Evolutionary conservation across 2,113 vertebrate species (phyloP), one percentile per base, ranked within the genome.

Genomic region (Daubentonia madagascariensis): DNA sequence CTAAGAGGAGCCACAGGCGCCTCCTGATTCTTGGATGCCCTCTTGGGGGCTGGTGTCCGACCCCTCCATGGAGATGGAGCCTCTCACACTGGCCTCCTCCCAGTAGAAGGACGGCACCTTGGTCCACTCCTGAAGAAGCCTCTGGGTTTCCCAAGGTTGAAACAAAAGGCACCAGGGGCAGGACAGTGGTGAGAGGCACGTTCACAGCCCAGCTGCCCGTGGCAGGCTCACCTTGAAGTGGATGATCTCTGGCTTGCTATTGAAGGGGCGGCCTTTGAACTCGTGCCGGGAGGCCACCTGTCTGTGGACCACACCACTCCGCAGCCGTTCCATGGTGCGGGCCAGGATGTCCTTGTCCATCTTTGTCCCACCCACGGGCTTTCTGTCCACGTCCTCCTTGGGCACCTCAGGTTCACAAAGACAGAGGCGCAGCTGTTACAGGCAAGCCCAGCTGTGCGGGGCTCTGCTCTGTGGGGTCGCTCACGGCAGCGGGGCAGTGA

Each of bases 221-320:
- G 1, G 7, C 1, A 4, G 48, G 97, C 99, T 93, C 70, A 99
- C 99, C 99, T 99, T 99, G 97, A 99, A 99, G 88, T 99, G 98
- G 93, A 99, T 93, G 93, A 98, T 93, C 20, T 99, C 98, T 32
- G 99, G 99, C 97, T 99, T 99, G 98, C 99, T 99, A 92, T 98
- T 98, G 97, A 99, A 99, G 40, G 99, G 97, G 75, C 98, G 86
- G 1, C 98, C 98, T 94, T 98, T 99, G 32, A 96, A 95, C 8
- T 98, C 98, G 75, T 18, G 98, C 50, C 98, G 98, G 4, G 98
- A 97, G 32, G 65, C 98, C 6, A 89, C 57, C 96, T 98, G 99
- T 96, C 98, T 99, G 37, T 45, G 92, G 65, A 97, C 37, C 52
- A 97, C 25, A 32, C 97, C 93, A 35, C 89, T 59, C 25, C 94